A percentile compares a stretch with the other conserved stretches of the same genome.
Conservation (phyloP, 2,888 invertebrate genomes). For the Melolontha melolontha region DNA sequence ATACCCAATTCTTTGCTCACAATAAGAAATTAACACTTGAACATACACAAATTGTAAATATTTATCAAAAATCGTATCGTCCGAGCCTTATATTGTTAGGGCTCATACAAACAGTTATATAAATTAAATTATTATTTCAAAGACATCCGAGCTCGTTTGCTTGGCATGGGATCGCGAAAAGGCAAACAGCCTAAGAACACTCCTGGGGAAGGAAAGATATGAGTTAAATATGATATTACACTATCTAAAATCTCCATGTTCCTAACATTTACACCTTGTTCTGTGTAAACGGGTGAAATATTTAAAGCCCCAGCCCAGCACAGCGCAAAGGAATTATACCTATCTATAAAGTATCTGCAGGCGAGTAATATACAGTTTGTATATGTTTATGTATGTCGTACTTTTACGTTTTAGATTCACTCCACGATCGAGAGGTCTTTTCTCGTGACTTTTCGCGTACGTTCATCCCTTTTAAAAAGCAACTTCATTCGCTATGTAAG, state of each 20-base stretch:
- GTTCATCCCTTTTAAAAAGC: not conserved
- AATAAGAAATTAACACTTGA: too few species aligned
- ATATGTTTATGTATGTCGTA: conserved; percentile 34
- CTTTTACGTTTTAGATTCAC: conserved; percentile 12
- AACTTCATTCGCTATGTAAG: conserved; percentile 2
- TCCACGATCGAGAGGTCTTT: conserved; percentile 1
- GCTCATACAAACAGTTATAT: conserved; percentile 26
- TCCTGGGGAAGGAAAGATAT: conserved; percentile 17
- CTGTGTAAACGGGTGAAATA: conserved; percentile 52
- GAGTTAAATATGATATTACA: conserved; percentile 49
- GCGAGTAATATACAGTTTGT: conserved; percentile 41
- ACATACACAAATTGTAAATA: too few species aligned
- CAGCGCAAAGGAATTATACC: conserved; percentile 49
- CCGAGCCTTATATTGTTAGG: too few species aligned
- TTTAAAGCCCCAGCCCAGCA: conserved; percentile 42
- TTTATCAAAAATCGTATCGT: too few species aligned
- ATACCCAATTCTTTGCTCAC: too few species aligned
- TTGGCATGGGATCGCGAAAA: not conserved
- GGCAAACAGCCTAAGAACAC: not conserved
- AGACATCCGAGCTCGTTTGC: not conserved
- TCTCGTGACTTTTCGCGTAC: not conserved
- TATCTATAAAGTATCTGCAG: conserved; percentile 50
- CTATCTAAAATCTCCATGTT: conserved; percentile 53
- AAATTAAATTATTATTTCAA: conserved; percentile 38
- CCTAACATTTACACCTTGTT: conserved; percentile 54